Evolutionary conservation across 2,888 invertebrate genomes (phyloP), one percentile per base, ranked within the genome.

Genomic region (Chrysomela aeneicollis): DNA sequence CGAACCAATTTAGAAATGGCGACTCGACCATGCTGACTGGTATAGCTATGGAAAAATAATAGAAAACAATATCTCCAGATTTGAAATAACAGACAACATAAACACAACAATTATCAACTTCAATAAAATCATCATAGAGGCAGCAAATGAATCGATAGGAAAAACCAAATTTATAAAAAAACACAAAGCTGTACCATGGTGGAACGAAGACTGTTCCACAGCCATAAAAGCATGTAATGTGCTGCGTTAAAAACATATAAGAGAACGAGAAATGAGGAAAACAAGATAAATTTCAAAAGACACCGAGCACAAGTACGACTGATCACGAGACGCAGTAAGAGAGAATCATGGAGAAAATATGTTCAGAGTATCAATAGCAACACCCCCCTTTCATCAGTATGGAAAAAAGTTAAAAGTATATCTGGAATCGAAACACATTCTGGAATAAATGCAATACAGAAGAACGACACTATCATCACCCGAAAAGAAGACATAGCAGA

Each of bases 271-370:
- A 19, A 18, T 18, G 32, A 53, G 9, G 35, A 32, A 35, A 18
- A 53, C 15, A 53, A 53, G 15, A 53, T 35, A 1, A 6, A 53
- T n/a, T 53, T 35, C 19, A 35, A 53, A 8, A 32, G n/a, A 53
- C 53, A 53, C 18, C 8, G 32, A 53, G 53, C 32, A 17, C 53
- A 10, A 53, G 35, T 53, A 32, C 53, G 35, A 35, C 9, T 53
- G 3, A 53, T 53, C 35, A 53, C 53, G 26, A 53, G 10, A 9
- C 4, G 10, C 12, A 53, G 53, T 53, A 53, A 53, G 53, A 53
- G 35, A 32, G 12, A 53, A 6, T 53, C 53, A 17, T 53, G 53
- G 53, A 53, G 35, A 12, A 53, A 53, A 53, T 53, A 53, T 32
- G 53, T 53, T 26, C 35, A 53, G 17, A 53, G 32, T 32, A 35